Conservation (phyloP, 2,888 invertebrate species). For the Drosophila algonquin region DNA sequence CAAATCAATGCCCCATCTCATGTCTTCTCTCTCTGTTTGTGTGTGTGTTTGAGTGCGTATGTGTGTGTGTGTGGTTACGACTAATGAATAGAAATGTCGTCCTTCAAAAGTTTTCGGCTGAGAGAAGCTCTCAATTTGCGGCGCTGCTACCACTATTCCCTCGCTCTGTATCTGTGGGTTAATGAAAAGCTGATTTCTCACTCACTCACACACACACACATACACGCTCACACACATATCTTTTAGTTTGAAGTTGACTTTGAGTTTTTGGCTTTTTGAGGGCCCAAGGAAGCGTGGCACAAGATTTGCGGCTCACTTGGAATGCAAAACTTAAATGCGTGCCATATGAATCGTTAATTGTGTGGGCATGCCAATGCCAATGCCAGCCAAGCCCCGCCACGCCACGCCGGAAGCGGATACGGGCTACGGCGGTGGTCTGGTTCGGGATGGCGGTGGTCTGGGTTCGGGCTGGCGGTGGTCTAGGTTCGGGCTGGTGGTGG, state of each 20-base stretch:
- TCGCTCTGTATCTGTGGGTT: conserved; percentile 46
- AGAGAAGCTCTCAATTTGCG: conserved; percentile 36
- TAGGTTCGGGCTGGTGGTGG: conserved; percentile 12
- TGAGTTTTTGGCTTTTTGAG: conserved; percentile 55
- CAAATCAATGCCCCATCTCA: conserved; percentile 67
- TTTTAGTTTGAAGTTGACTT: conserved; percentile 44
- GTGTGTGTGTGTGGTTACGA: conserved; percentile 36
- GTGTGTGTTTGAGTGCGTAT: conserved; percentile 20
- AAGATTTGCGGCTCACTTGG: conserved; percentile 62
- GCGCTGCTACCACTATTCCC: conserved; percentile 6
- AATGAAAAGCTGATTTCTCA: conserved; percentile 67
- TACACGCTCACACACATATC: conserved; percentile 15
- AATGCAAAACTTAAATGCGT: conserved; percentile 65
- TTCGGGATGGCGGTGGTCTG: background rate
- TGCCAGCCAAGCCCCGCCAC: background rate
- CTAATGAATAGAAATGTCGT: conserved; percentile 76
- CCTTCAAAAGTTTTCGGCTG: conserved; percentile 67
- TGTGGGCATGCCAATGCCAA: conserved; percentile 34
- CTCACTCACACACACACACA: conserved; percentile 32
- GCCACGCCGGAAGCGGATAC: conserved; percentile 3
- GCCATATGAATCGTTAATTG: conserved; percentile 75
- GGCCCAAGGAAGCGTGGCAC: conserved; percentile 44
- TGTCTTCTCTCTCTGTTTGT: conserved; percentile 16
- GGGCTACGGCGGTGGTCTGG: conserved; percentile 11
- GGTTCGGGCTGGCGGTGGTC: background rate